phyloP scores from a whole-genome alignment of 2,888 invertebrate species.

The Chaetogeoica ovagalla region DNA sequence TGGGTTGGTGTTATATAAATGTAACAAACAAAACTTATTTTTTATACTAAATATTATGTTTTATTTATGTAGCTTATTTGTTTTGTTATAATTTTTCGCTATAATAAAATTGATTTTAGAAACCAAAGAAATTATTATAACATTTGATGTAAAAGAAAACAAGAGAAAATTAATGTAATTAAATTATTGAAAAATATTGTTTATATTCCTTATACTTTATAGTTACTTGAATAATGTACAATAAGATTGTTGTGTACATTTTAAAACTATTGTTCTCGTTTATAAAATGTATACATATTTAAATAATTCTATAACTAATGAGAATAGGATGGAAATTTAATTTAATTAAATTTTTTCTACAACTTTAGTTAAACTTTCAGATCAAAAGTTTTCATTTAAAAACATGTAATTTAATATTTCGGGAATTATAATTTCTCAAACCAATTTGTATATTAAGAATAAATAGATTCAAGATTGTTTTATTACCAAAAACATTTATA shows the following conservation, averaged over 20 bases:
- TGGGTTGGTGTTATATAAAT: conserved; percentile 14
- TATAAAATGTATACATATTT: neutral
- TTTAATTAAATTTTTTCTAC: neutral
- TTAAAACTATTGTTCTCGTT: conserved; percentile 4
- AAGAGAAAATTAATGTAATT: neutral
- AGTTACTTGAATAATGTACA: conserved; percentile 12
- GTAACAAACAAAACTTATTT: conserved; percentile 38
- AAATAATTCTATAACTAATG: conserved; percentile 30
- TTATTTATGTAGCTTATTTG: conserved; percentile 31
- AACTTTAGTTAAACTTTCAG: neutral
- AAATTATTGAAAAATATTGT: neutral
- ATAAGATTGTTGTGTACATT: conserved; percentile 14
- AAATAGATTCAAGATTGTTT: conserved; percentile 12
- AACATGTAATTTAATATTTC: neutral
- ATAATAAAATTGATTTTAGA: conserved; percentile 23
- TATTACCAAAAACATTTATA: conserved; percentile 3
- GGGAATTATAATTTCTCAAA: neutral
- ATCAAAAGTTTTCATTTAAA: conserved; percentile 1
- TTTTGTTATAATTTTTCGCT: conserved; percentile 15
- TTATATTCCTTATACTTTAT: conserved; percentile 25
- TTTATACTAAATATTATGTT: conserved; percentile 27
- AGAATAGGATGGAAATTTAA: neutral
- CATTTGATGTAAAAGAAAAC: conserved; percentile 24
- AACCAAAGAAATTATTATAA: conserved; percentile 42
- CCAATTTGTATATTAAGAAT: neutral